A percentile compares a stretch with the other conserved stretches of the same genome.
These are phyloP conservation scores for Lasius fuliginosus DNA, from an alignment of 2,888 invertebrate species.

Conservation along the genomic window DNA sequence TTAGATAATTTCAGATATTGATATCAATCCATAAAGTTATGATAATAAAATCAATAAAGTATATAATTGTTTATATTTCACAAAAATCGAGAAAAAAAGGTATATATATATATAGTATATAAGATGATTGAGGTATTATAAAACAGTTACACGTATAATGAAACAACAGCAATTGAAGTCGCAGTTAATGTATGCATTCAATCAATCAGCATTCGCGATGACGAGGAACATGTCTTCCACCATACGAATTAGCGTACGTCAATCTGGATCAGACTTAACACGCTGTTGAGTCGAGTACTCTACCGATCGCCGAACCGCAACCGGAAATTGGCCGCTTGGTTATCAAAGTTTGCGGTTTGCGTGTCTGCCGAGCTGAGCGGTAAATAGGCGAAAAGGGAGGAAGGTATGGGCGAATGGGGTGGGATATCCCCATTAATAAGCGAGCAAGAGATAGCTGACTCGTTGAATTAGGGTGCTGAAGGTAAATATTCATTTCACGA, in stretches of 20 bases:
- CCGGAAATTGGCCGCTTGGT: constrained; percentile 86
- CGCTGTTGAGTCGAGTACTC: constrained; percentile 79
- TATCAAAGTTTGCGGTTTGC: constrained; percentile 86
- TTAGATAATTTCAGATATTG: not conserved
- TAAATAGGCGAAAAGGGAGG: constrained; percentile 61
- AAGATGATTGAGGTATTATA: not conserved
- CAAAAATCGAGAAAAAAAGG: not conserved
- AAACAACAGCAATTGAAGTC: not conserved
- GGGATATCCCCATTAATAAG: constrained; percentile 85
- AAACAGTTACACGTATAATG: not conserved
- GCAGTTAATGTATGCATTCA: constrained; percentile 10
- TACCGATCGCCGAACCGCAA: constrained; percentile 83
- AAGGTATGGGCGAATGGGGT: constrained; percentile 67
- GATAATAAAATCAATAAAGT: not conserved
- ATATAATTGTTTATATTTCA: not conserved
- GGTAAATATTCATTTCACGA: constrained; percentile 86
- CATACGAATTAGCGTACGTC: constrained; percentile 73
- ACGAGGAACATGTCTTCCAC: constrained; percentile 53
- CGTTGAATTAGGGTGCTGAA: constrained; percentile 80
- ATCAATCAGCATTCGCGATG: constrained; percentile 60
- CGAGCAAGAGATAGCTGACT: constrained; percentile 80
- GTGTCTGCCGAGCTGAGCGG: constrained; percentile 81
- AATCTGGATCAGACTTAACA: constrained; percentile 77
- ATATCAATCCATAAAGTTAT: not conserved
- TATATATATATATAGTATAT: not conserved